A percentile compares a stretch with the other conserved stretches of the same genome.
Conservation (phyloP, 2,797 vertebrate species). For the Sus cebifrons region DNA sequence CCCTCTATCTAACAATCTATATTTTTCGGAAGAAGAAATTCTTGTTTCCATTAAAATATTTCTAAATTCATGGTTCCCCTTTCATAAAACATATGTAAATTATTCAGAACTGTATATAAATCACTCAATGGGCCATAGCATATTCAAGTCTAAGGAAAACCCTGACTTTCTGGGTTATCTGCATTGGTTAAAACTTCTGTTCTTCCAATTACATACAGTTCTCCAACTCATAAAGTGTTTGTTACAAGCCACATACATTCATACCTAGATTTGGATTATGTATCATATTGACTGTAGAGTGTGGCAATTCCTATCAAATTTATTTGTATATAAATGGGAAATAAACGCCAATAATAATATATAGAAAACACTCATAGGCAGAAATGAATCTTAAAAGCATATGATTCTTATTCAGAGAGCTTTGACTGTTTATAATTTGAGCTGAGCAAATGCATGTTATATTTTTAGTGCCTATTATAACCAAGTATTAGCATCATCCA, state of each 20-base stretch:
- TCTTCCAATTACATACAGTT: conserved; percentile 20
- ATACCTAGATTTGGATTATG: conserved; percentile 28
- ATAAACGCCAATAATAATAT: conserved; percentile 77
- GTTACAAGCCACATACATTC: neutral
- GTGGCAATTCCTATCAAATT: conserved; percentile 57
- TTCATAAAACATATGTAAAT: neutral
- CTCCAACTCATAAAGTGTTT: conserved; percentile 4
- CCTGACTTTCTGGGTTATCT: neutral
- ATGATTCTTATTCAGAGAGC: conserved; percentile 45
- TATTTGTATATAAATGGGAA: conserved; percentile 79
- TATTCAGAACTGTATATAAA: conserved; percentile 14
- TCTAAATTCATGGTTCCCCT: neutral
- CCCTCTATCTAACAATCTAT: neutral
- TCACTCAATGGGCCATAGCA: conserved; percentile 19
- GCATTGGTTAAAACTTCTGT: neutral
- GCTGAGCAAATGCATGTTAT: neutral
- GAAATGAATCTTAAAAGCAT: conserved; percentile 38
- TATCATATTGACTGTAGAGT: conserved; percentile 69
- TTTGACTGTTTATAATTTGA: conserved; percentile 52
- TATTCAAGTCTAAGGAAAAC: neutral
- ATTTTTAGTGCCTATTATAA: conserved; percentile 66
- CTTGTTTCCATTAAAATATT: neutral
- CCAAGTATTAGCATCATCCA: conserved; percentile 45
- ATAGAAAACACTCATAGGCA: conserved; percentile 70
- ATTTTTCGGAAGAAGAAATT: conserved; percentile 27